phyloP scores from a whole-genome alignment of 2,113 vertebrate genomes.

The Corythaixoides concolor region DNA sequence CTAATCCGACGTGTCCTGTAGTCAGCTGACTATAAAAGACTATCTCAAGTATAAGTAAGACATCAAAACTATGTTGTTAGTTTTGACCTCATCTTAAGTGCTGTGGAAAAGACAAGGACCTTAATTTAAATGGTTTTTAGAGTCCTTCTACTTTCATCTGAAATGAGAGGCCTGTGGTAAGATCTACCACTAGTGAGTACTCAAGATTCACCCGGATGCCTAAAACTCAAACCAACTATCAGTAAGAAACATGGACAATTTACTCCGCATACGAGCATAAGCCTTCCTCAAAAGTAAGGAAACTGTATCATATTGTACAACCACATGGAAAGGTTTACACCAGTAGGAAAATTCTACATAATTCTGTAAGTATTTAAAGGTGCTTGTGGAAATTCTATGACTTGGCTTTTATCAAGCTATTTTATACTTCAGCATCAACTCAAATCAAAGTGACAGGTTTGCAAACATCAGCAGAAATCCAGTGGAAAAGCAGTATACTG shows the following conservation, averaged over 20 bases:
- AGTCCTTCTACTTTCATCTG: background rate
- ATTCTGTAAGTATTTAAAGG: background rate
- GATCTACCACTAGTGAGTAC: background rate
- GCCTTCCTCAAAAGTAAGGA: background rate
- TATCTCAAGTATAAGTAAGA: background rate
- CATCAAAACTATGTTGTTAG: background rate
- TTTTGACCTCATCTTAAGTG: background rate
- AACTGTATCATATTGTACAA: background rate
- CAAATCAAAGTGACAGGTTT: background rate
- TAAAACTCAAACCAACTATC: background rate
- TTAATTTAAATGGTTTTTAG: background rate
- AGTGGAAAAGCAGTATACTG: background rate
- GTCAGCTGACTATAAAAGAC: background rate
- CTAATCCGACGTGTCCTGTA: fast-evolving
- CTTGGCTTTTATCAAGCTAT: background rate
- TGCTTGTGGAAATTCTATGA: background rate
- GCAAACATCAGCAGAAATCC: background rate
- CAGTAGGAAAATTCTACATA: background rate
- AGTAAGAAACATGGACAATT: background rate
- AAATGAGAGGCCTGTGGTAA: background rate
- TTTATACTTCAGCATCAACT: background rate
- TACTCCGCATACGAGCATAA: background rate
- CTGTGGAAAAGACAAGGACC: background rate
- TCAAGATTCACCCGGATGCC: background rate
- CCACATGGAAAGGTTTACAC: background rate